A percentile compares a stretch with the other conserved stretches of the same genome.
phyloP scores from a whole-genome alignment of 2,888 invertebrate species.

The Cephonodes hylas region DNA sequence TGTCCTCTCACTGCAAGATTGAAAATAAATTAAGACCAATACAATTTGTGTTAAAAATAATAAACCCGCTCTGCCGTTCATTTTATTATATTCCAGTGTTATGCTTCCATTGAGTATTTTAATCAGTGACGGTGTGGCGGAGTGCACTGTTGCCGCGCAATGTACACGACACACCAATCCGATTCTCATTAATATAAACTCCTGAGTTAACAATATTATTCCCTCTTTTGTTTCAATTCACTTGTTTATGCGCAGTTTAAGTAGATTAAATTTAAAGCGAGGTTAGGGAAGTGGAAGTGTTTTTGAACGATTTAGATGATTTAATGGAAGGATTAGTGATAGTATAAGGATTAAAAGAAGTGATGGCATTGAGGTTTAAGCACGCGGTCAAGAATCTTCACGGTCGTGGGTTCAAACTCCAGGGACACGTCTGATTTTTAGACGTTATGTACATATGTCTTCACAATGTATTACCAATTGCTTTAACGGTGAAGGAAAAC shows the following conservation, averaged over 20 bases:
- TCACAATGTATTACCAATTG: no score
- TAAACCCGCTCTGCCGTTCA: no score
- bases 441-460: no score
- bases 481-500: no score
- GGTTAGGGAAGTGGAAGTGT: background rate
- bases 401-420: no score
- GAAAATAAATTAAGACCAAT: no score
- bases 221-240: background rate
- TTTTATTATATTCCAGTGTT: background rate
- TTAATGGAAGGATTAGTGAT: background rate
- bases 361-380: no score
- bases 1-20: no score
- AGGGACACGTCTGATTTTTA: no score
- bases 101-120: background rate
- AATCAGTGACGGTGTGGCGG: background rate
- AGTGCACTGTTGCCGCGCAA: background rate
- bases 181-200: constrained; percentile 1
- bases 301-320: background rate
- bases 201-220: background rate
- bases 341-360: background rate
- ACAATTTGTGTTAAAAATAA: no score
- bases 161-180: background rate
- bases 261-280: background rate
- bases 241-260: no score
- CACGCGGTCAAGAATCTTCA: no score